phyloP scores from a whole-genome alignment of 2,113 vertebrate genomes.

The Ursus arctos region DNA sequence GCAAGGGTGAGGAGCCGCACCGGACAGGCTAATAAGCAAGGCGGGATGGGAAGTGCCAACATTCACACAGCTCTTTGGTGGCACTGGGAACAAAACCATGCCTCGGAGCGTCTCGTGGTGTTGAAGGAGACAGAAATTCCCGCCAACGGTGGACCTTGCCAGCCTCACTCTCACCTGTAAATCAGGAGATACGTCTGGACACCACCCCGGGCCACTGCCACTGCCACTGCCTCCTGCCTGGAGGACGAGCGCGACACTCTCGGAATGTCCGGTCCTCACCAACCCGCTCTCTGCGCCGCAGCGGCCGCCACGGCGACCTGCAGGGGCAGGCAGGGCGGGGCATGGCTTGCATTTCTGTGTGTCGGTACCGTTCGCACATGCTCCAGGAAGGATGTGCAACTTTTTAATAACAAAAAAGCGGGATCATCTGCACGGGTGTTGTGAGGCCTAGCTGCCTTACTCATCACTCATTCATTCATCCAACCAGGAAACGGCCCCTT shows the following conservation, averaged over 20 bases:
- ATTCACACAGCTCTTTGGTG: background rate
- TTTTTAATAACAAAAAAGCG: background rate
- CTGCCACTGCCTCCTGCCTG: background rate
- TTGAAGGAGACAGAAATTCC: background rate
- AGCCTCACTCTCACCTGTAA: background rate
- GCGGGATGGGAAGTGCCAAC: fast-evolving
- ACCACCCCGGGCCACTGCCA: background rate
- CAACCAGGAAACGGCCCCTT: background rate
- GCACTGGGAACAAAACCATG: background rate
- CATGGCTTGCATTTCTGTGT: background rate
- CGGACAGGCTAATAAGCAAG: background rate
- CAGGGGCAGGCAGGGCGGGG: background rate
- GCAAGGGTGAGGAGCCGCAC: fast-evolving
- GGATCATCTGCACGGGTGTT: background rate
- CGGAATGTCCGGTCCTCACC: background rate
- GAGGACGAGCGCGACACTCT: background rate
- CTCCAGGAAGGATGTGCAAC: background rate
- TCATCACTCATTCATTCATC: background rate
- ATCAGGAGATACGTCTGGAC: background rate
- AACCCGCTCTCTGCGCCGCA: background rate
- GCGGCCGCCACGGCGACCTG: fast-evolving
- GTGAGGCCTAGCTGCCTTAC: background rate
- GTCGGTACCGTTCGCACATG: background rate
- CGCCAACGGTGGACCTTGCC: background rate
- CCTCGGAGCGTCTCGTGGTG: fast-evolving